phyloP scores from a whole-genome alignment of 2,797 vertebrate species.

The Crenuchus spilurus region DNA sequence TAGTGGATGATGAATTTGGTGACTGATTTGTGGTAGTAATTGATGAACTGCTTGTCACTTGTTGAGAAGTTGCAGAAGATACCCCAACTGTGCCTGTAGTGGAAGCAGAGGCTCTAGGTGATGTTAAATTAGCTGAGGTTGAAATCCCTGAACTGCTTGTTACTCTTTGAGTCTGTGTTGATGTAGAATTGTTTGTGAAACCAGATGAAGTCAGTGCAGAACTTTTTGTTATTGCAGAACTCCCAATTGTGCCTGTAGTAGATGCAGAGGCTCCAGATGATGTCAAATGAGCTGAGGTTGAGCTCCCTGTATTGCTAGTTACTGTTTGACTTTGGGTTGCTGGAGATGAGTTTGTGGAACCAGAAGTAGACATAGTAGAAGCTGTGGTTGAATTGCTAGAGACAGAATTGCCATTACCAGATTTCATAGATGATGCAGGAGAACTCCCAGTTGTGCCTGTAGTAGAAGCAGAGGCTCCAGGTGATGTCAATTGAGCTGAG shows the following conservation, averaged over 20 bases:
- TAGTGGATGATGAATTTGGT: too few species aligned
- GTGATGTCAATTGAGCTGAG: neutral
- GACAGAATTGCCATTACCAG: too few species aligned
- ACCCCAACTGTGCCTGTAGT: neutral
- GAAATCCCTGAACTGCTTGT: neutral
- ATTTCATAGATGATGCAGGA: neutral
- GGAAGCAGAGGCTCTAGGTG: neutral
- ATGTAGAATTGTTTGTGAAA: neutral
- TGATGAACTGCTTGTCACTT: neutral
- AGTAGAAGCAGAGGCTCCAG: neutral
- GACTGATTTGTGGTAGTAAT: too few species aligned
- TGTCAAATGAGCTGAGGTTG: neutral
- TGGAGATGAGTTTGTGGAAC: neutral
- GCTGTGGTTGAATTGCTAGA: neutral
- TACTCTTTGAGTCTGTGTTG: neutral
- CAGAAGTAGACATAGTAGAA: neutral
- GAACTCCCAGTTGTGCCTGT: neutral
- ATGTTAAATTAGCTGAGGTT: neutral
- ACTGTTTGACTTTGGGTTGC: neutral
- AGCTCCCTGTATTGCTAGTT: neutral
- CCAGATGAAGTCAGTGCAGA: neutral
- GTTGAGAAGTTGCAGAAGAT: neutral
- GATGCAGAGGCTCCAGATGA: neutral
- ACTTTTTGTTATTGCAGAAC: neutral
- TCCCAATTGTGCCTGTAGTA: neutral